A percentile compares a stretch with the other conserved stretches of the same genome.
These are phyloP conservation scores for Pseudorasbora parva DNA, from an alignment of 2,113 vertebrate species.

Conservation along the genomic window DNA sequence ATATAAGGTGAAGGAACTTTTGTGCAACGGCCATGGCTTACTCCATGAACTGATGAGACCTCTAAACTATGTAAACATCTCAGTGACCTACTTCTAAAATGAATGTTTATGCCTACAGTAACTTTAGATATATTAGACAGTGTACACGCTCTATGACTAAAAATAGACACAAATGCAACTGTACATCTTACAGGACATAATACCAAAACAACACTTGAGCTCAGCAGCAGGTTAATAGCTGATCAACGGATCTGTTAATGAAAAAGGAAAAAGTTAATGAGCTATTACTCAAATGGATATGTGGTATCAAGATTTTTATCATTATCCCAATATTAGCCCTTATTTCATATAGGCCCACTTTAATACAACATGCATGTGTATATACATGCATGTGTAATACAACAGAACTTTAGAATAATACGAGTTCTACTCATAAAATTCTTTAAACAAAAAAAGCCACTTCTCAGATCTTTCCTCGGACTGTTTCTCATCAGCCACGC, in stretches of 20 bases:
- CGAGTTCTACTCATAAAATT: background rate
- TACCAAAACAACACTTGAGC: background rate
- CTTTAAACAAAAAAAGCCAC: background rate
- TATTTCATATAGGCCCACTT: background rate
- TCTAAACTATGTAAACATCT: slow-evolving; percentile 1
- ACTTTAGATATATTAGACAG: background rate
- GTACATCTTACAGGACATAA: background rate
- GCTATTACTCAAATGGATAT: background rate
- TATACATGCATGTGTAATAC: no score
- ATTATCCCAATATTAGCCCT: background rate
- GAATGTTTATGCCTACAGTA: background rate
- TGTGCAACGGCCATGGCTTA: background rate
- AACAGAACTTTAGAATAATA: background rate
- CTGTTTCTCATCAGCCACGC: background rate
- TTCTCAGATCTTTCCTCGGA: background rate
- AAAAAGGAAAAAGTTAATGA: no score
- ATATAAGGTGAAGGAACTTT: background rate
- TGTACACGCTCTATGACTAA: background rate
- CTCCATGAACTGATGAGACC: background rate
- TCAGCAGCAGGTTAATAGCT: background rate
- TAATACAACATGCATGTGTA: no score
- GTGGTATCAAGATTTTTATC: background rate
- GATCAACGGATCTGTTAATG: background rate
- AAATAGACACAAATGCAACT: background rate
- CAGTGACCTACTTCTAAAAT: background rate